A percentile compares a stretch with the other conserved stretches of the same genome.
phyloP scores from a whole-genome alignment of 2,888 invertebrate genomes.

The Morpho achilles region DNA sequence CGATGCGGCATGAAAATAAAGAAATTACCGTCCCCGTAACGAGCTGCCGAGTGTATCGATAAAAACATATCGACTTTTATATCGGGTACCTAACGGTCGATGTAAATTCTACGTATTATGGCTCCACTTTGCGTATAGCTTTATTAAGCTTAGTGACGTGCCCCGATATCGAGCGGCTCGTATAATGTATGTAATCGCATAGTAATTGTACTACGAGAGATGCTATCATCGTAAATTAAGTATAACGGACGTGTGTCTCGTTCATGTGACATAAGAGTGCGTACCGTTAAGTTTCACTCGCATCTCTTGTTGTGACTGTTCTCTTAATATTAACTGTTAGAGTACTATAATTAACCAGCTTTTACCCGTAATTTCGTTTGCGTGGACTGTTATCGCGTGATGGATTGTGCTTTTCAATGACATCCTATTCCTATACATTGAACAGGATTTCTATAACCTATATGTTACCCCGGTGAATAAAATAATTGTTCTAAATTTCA shows the following conservation, averaged over 20 bases:
- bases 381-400: too few relatives aligned
- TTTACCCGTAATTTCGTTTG: too few relatives aligned
- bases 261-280: slow-evolving; percentile 35
- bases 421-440: too few relatives aligned
- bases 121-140: slow-evolving; percentile 46
- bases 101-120: slow-evolving; percentile 61
- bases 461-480: too few relatives aligned
- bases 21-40: slow-evolving; percentile 59
- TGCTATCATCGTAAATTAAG: slow-evolving; percentile 46
- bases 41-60: slow-evolving; percentile 60
- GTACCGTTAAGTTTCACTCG: slow-evolving; percentile 37
- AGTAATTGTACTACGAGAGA: slow-evolving; percentile 39
- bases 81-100: slow-evolving; percentile 43
- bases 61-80: slow-evolving; percentile 46
- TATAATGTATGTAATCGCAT: slow-evolving; percentile 34
- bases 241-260: slow-evolving; percentile 37
- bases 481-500: too few relatives aligned
- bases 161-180: slow-evolving; percentile 31
- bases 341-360: neutral
- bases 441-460: too few relatives aligned
- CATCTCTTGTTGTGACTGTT: slow-evolving; percentile 11
- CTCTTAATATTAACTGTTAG: slow-evolving; percentile 1
- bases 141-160: slow-evolving; percentile 42
- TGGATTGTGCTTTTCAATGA: too few relatives aligned
- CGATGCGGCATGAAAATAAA: slow-evolving; percentile 51